These are phyloP conservation scores for Lordiphosa clarofinis DNA, from an alignment of 1,140 invertebrate genomes.

Conservation along the genomic window DNA sequence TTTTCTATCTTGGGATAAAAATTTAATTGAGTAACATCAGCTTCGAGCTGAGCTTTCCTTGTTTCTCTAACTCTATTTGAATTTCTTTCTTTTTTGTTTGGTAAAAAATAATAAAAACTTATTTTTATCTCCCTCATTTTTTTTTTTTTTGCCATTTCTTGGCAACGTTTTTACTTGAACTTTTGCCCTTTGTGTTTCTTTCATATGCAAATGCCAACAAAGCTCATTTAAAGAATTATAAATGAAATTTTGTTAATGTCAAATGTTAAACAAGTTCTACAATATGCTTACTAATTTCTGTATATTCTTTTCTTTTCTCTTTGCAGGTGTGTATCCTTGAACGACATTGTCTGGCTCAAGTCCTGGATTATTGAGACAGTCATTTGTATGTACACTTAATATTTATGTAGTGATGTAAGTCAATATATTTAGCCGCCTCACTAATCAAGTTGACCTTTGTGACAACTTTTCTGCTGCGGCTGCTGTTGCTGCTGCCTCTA, in stretches of 20 bases:
- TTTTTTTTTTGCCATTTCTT: conserved; percentile 37
- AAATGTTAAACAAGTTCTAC: conserved; percentile 24
- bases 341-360: conserved; percentile 68
- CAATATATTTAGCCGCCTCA: conserved; percentile 17
- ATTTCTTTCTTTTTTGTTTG: no score
- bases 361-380: conserved; percentile 78
- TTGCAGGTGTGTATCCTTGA: conserved; percentile 65
- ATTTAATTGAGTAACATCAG: no score
- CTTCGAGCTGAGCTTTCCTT: no score
- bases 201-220: conserved; percentile 48
- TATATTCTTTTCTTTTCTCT: conserved; percentile 16
- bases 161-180: conserved; percentile 56
- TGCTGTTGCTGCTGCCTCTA: conserved; percentile 22
- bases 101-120: no score
- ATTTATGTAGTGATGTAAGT: conserved; percentile 16
- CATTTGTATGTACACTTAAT: conserved; percentile 45
- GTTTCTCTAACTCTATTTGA: no score
- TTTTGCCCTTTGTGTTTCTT: conserved; percentile 61
- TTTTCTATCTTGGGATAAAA: no score
- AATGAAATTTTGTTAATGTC: conserved; percentile 19
- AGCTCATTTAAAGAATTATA: conserved; percentile 23
- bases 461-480: conserved; percentile 24
- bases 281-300: conserved; percentile 14
- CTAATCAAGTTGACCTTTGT: conserved; percentile 70
- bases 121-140: conserved; percentile 39